Base-by-base conservation (phyloP, 2,113 vertebrate species). In the Salvelinus fontinalis region DNA sequence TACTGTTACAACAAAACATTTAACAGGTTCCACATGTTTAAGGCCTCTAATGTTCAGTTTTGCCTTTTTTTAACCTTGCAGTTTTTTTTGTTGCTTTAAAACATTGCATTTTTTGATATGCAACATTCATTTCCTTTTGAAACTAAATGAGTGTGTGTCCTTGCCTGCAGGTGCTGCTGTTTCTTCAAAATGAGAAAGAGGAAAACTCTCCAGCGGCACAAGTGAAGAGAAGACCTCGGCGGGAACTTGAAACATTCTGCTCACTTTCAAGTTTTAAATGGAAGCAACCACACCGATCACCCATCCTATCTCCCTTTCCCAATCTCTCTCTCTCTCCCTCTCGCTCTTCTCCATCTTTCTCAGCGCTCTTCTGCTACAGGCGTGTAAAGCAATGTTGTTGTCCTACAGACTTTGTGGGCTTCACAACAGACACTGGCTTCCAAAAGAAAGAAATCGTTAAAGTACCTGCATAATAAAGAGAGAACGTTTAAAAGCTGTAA, bases 121-220 rank as follows among this genome's bases (percentile, higher is more conserved):
- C 29, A 31, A 20, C 27, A n/a, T 68, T 9, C 0, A 68, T 39
- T 39, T 20, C 31, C 66, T 44, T 39, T 34, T 7, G 66, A 20
- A 67, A 39, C 26, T 78, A 64, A 34, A 39, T 26, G 54, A 29
- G 68, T 16, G 13, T 26, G 18, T 67, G 29, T 16, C 6, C 29
- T 34, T 51, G 7, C 74, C 73, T 65, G 5, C 88, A 98, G 97
- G 94, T 99, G 97, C 95, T 99, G 97, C 94, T 99, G 97, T 89
- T 99, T 99, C 92, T 99, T 99, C 91, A 99, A 98, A 86, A 94
- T 97, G 79, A 95, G 96, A 89, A 99, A 98, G 97, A 97, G 97
- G 94, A 99, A 99, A 98, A 94, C 95, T 9, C 93, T 95, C 79
- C 97, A 97, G 90, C 95, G 97, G 83, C 97, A 96, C 92, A 98